Conservation (phyloP, 2,113 vertebrate species). For the Pelodiscus sinensis region DNA sequence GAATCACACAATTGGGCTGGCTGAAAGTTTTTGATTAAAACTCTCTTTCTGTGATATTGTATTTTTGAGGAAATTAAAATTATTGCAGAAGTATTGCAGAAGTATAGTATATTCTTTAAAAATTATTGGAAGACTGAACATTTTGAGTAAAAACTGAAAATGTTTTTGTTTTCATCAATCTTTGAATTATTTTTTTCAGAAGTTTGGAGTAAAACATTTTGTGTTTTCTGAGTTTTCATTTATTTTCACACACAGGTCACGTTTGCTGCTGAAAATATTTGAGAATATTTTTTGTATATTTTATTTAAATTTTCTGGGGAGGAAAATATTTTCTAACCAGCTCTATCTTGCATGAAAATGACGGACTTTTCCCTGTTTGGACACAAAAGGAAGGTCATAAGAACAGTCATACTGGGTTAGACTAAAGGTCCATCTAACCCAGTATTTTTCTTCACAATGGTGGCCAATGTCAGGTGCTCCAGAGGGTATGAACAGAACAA, state of each 20-base stretch:
- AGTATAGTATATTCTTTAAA: background rate
- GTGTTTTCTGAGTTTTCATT: background rate
- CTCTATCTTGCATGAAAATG: background rate
- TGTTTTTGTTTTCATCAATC: background rate
- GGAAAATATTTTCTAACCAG: background rate
- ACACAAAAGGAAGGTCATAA: background rate
- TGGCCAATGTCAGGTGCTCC: too few relatives aligned
- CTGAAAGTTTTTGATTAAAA: background rate
- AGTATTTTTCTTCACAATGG: too few relatives aligned
- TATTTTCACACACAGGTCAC: background rate
- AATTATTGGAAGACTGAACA: background rate
- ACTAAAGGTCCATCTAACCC: too few relatives aligned
- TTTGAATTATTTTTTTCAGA: background rate
- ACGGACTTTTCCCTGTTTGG: background rate
- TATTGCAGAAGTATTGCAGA: background rate
- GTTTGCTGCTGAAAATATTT: background rate
- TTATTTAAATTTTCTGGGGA: background rate
- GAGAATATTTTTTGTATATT: background rate
- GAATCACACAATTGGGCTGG: background rate
- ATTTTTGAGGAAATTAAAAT: background rate
- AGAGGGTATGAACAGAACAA: too few relatives aligned
- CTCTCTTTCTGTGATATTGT: background rate
- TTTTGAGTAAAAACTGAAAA: background rate
- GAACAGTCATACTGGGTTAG: too few relatives aligned
- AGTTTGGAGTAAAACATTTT: background rate